Evolutionary conservation across 2,888 invertebrate species (phyloP).

Genomic region (Mythimna albipuncta): DNA sequence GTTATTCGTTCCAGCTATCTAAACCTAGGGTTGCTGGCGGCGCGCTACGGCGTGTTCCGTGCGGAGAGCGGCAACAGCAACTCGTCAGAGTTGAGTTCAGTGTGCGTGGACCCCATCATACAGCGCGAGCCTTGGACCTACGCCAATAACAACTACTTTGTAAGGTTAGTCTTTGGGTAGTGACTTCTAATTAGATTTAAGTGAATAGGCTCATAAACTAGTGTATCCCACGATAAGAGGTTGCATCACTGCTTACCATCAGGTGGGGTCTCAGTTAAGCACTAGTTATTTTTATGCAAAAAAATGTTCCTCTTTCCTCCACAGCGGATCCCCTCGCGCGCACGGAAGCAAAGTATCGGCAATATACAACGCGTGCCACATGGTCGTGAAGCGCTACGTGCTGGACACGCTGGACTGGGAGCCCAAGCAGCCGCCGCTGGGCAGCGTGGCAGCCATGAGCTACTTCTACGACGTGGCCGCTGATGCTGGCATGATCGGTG

Average conservation of each 20-base stretch:
- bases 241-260: too few species aligned
- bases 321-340: conserved; percentile 75
- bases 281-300: too few species aligned
- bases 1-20: conserved; percentile 94
- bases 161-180: conserved; percentile 86
- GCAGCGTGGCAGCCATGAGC: conserved; percentile 94
- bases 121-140: conserved; percentile 93
- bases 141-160: conserved; percentile 93
- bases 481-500: conserved; percentile 91
- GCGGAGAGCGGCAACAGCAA: conserved; percentile 85
- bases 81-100: conserved; percentile 89
- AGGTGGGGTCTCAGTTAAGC: too few species aligned
- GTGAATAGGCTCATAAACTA: too few species aligned
- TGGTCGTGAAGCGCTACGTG: conserved; percentile 76
- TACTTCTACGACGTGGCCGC: conserved; percentile 98
- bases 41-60: conserved; percentile 94
- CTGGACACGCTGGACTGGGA: conserved; percentile 88
- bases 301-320: background rate
- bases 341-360: conserved; percentile 71
- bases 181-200: too few species aligned
- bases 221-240: too few species aligned
- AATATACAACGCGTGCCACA: conserved; percentile 76
- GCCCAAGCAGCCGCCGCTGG: conserved; percentile 92
- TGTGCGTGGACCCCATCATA: conserved; percentile 96
- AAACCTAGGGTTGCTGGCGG: conserved; percentile 97